Percentiles rank a stretch among this genome's conserved stretches.
Evolutionary conservation across 23 tunicate species (phyloP).

Genomic region (Ciona savignyi): DNA sequence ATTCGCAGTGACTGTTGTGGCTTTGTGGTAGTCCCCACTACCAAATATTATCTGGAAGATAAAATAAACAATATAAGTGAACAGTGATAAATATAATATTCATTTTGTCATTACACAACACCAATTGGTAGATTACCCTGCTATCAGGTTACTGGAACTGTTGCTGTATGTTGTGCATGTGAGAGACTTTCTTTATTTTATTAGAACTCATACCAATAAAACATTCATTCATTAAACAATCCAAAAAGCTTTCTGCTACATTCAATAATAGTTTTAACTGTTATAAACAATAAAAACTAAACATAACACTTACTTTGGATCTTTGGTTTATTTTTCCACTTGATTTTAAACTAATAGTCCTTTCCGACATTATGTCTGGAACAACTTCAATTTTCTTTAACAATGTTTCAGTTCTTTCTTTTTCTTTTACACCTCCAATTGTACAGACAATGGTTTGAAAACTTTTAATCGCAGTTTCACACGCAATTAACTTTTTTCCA

Average conservation of each 20-base stretch:
- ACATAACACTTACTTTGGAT: slow-evolving; percentile 34
- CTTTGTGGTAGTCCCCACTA: slow-evolving; percentile 66
- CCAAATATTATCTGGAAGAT: slow-evolving; percentile 60
- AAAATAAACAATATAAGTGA: neutral
- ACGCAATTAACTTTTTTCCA: slow-evolving; percentile 45
- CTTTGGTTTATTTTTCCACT: slow-evolving; percentile 32
- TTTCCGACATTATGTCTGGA: slow-evolving; percentile 40
- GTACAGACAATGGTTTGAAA: slow-evolving; percentile 52
- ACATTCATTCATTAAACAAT: too few relatives aligned
- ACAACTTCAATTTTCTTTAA: slow-evolving; percentile 36
- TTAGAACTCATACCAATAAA: too few relatives aligned
- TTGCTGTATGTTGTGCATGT: too few relatives aligned
- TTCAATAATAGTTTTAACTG: too few relatives aligned
- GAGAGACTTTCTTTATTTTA: too few relatives aligned
- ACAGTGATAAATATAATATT: too few relatives aligned
- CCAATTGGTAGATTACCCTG: too few relatives aligned
- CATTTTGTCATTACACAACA: too few relatives aligned
- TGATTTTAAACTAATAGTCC: slow-evolving; percentile 20
- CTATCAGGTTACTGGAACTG: too few relatives aligned
- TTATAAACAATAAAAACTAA: neutral
- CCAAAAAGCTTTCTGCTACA: too few relatives aligned
- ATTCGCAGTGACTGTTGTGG: slow-evolving; percentile 81
- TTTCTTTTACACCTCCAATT: slow-evolving; percentile 77
- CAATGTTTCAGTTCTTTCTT: slow-evolving; percentile 42
- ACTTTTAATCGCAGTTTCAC: slow-evolving; percentile 52